A percentile compares a stretch with the other conserved stretches of the same genome.
Conservation (phyloP, 2,113 vertebrate genomes). For the Seriola rivoliana region DNA sequence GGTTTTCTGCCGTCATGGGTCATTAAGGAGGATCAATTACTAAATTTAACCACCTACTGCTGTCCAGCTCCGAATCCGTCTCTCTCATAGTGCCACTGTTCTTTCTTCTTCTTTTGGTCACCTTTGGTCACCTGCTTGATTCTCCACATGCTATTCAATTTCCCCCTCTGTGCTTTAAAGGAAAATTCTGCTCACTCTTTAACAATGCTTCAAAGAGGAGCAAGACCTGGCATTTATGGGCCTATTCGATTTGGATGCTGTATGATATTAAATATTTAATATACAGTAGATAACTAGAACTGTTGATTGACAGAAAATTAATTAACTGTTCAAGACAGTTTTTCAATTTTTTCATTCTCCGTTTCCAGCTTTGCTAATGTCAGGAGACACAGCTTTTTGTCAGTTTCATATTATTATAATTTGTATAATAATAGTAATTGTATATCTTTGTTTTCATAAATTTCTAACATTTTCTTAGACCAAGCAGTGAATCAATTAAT, state of each 20-base stretch:
- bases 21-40: slow-evolving; percentile 92
- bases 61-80: slow-evolving; percentile 16
- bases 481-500: not conserved
- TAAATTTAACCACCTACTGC: slow-evolving; percentile 83
- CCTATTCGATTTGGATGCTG: not conserved
- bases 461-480: no score
- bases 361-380: not conserved
- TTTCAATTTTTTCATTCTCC: not conserved
- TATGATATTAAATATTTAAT: not conserved
- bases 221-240: not conserved
- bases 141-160: not conserved
- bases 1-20: slow-evolving; percentile 83
- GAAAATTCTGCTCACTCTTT: not conserved
- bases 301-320: not conserved
- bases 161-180: not conserved
- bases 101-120: not conserved
- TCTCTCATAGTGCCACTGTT: not conserved
- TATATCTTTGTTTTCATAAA: not conserved
- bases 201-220: slow-evolving; percentile 1
- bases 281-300: not conserved
- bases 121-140: not conserved
- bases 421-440: no score
- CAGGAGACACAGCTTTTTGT: not conserved
- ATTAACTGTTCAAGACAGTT: not conserved
- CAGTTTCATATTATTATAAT: not conserved